These are phyloP conservation scores for Glaucopsyche alexis DNA, from an alignment of 2,888 invertebrate species.

Conservation along the genomic window DNA sequence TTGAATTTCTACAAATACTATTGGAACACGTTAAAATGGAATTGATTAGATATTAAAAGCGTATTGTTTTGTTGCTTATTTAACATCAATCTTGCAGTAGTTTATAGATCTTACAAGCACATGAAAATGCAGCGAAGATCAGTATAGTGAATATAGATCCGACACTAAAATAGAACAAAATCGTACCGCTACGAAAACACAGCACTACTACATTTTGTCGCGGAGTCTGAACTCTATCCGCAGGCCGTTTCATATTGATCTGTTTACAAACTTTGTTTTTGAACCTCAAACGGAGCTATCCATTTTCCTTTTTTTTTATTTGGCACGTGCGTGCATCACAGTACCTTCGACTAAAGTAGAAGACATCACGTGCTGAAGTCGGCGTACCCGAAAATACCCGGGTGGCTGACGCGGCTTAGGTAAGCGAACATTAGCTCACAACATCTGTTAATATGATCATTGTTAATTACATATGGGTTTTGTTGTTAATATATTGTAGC, in stretches of 20 bases:
- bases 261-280: slow-evolving; percentile 65
- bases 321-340: slow-evolving; percentile 32
- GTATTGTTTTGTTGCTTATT: background rate
- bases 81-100: background rate
- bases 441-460: slow-evolving; percentile 80
- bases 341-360: slow-evolving; percentile 49
- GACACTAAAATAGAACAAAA: slow-evolving; percentile 34
- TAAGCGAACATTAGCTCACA: slow-evolving; percentile 78
- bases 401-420: slow-evolving; percentile 67
- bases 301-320: slow-evolving; percentile 32
- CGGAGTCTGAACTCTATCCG: slow-evolving; percentile 27
- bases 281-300: background rate
- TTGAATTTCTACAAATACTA: background rate
- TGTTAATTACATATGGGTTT: slow-evolving; percentile 80
- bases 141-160: slow-evolving; percentile 11
- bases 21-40: background rate
- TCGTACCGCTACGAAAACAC: slow-evolving; percentile 35
- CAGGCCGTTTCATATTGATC: slow-evolving; percentile 59
- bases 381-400: slow-evolving; percentile 73
- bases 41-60: background rate
- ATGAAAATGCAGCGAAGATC: slow-evolving; percentile 2
- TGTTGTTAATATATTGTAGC: slow-evolving; percentile 79
- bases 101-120: slow-evolving; percentile 9
- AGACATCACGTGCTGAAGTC: slow-evolving; percentile 54
- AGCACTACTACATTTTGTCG: slow-evolving; percentile 31